A percentile compares a stretch with the other conserved stretches of the same genome.
Evolutionary conservation across 2,797 vertebrate species (phyloP).

Genomic region (Micrastur ruficollis): DNA sequence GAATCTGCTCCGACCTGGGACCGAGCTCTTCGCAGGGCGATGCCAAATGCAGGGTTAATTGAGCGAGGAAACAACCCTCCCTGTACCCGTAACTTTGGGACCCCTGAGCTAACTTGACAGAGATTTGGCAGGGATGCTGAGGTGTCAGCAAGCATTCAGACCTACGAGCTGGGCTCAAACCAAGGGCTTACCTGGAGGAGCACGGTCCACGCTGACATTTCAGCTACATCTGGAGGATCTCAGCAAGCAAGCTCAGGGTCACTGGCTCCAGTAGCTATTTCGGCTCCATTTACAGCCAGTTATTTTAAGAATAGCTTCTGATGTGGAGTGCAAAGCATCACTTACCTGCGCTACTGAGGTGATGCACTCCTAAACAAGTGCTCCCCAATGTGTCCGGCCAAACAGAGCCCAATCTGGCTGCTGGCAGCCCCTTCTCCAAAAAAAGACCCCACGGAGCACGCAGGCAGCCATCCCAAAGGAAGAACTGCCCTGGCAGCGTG

Average conservation of each 20-base stretch:
- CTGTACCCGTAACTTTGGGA: background rate
- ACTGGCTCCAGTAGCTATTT: background rate
- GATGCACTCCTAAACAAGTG: background rate
- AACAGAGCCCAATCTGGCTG: background rate
- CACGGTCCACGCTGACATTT: background rate
- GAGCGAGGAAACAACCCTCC: background rate
- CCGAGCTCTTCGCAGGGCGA: background rate
- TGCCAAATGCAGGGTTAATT: background rate
- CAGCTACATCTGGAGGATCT: background rate
- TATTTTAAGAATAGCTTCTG: background rate
- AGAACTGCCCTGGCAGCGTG: background rate
- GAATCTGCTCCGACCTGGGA: background rate
- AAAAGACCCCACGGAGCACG: background rate
- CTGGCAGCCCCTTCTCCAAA: background rate
- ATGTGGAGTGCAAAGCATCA: background rate
- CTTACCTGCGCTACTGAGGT: too few species aligned
- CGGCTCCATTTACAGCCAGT: background rate
- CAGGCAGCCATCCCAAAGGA: background rate
- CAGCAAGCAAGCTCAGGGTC: background rate
- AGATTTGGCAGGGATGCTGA: background rate
- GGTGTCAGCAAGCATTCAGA: rapidly evolving
- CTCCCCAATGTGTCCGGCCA: rapidly evolving
- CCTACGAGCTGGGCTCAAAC: background rate
- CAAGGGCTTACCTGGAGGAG: background rate
- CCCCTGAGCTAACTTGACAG: background rate